Conservation (phyloP, 1,140 invertebrate genomes). For the Drosophila simulans region DNA sequence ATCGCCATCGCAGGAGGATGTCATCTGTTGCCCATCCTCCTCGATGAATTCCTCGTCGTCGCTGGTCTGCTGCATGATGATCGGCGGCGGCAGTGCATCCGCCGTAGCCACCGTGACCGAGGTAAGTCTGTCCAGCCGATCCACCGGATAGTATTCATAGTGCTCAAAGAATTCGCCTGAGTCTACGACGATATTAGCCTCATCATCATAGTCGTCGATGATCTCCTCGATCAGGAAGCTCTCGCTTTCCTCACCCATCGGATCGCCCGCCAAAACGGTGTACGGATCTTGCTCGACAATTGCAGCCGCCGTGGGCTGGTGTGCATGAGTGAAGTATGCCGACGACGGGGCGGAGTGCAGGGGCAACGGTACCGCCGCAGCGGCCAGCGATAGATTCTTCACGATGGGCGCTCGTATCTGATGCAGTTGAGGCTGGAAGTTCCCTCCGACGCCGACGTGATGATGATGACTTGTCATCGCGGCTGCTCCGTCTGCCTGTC, state of each 20-base stretch:
- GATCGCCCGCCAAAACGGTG: constrained; percentile 63
- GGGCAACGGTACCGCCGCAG: constrained; percentile 65
- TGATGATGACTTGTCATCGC: constrained; percentile 81
- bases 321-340: constrained; percentile 64
- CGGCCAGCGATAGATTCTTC: constrained; percentile 69
- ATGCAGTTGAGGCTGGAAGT: constrained; percentile 60
- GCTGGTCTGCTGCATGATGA: constrained; percentile 73
- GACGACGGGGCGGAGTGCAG: constrained; percentile 38
- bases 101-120: constrained; percentile 65
- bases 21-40: constrained; percentile 47
- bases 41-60: constrained; percentile 65
- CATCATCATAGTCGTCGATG: constrained; percentile 72
- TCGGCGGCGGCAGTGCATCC: constrained; percentile 71
- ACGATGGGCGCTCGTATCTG: constrained; percentile 58
- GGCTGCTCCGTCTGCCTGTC: constrained; percentile 22
- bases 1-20: constrained; percentile 52
- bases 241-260: constrained; percentile 61
- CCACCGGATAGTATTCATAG: constrained; percentile 71
- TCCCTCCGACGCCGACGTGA: constrained; percentile 59
- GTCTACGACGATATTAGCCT: constrained; percentile 72
- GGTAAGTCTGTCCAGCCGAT: constrained; percentile 61
- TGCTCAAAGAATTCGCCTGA: constrained; percentile 73
- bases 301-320: constrained; percentile 37
- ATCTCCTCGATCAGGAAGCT: constrained; percentile 79
- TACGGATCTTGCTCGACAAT: constrained; percentile 72